Evolutionary conservation across 2,113 vertebrate genomes (phyloP).

Genomic region (Tetrax tetrax): DNA sequence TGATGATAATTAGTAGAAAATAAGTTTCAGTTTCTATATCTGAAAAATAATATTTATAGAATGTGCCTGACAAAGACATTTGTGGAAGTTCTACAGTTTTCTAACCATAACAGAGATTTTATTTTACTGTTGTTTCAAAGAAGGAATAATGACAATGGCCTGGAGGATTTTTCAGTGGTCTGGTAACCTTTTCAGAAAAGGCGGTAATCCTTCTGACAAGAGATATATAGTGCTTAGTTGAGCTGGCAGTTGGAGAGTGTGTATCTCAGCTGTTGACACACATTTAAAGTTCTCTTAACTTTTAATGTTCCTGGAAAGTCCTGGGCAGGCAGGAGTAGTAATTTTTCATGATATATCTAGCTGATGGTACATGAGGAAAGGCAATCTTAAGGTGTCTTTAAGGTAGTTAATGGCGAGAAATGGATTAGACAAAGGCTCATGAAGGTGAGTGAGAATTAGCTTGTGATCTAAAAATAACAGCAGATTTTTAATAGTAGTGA

Average conservation of each 20-base stretch:
- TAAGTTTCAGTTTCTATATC: not conserved
- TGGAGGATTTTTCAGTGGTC: not conserved
- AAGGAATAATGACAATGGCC: not conserved
- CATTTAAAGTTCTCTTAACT: not conserved
- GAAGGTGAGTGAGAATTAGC: constrained; percentile 50
- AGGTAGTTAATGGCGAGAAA: constrained; percentile 32
- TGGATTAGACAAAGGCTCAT: constrained; percentile 7
- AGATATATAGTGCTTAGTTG: not conserved
- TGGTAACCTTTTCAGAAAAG: not conserved
- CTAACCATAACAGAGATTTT: not conserved
- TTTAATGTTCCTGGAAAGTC: not conserved
- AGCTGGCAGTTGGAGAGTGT: not conserved
- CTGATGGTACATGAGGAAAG: not conserved
- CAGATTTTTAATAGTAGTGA: constrained; percentile 14
- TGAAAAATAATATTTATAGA: not conserved
- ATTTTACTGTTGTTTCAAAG: not conserved
- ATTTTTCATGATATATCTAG: not conserved
- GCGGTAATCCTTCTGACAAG: not conserved
- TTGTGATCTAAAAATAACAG: constrained; percentile 36
- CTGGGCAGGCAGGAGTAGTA: not conserved
- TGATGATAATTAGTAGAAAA: not conserved
- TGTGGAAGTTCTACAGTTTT: not conserved
- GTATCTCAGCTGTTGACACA: not conserved
- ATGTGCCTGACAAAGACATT: not conserved
- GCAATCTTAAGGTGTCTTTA: not conserved